Base-by-base conservation (phyloP, 2,888 invertebrate species). In the Lithophane ornitopus region DNA sequence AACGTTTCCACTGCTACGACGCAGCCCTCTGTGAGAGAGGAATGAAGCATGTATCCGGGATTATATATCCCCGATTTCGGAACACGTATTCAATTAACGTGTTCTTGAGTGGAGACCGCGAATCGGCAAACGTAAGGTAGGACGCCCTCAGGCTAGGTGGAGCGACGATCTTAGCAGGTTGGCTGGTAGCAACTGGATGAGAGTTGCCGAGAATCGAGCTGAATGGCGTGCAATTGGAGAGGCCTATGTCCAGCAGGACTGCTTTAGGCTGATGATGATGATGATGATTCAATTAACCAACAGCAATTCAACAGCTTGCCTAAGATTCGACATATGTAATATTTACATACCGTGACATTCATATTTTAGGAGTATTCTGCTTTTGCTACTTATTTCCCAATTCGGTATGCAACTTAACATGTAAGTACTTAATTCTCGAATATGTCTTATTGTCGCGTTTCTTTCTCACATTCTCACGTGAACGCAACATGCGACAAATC, bases 371-470 rank as follows among this genome's bases (percentile, higher is more conserved):
- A 63, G 52, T 46, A 59, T 70, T 52, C 34, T 34, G 12, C 44
- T 56, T 46, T 62, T 62, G 22, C 44, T 63, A 76, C 39, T 0
- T 77, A 80, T 87, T 87, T 80, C 86, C 9, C 68, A 80, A 88
- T 80, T 58, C 22, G 2, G 63, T 72, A 73, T 77, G 66, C 65
- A 82, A 77, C 72, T 58, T 62, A 74, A 78, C 67, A 79, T 71
- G 72, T 67, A 34, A 39, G 62, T 82, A 78, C 63, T 52, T 70
- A 63, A 46, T 66, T 67, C 68, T 81, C 56, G 58, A 77, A 84
- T 76, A 69, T 76, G 81, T 83, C 87, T 80, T 86, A 90, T 90
- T 91, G 91, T 91, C 85, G 72, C 78, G 81, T 87, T 91, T 91
- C 89, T 91, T 90, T 85, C 78, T 76, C 77, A 74, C 71, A 84